Base-by-base conservation (phyloP, 1,140 invertebrate genomes). In the Drosophila kanapiae region DNA sequence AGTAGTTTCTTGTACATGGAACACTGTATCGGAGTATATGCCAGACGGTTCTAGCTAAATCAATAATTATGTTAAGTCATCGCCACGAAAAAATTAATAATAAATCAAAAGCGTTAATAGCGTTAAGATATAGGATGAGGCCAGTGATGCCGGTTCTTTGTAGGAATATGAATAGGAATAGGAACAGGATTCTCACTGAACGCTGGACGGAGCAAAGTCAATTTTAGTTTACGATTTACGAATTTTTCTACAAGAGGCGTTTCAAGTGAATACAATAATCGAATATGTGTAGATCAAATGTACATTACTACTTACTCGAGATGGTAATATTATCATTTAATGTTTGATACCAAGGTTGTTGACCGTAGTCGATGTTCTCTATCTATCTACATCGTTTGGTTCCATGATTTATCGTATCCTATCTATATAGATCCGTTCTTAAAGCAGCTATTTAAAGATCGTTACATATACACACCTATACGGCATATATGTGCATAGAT, bases 181-280 rank as follows among this genome's bases (percentile, higher is more conserved):
- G 40, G 31, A 63, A 49, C 63, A 61, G 35, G 18, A 29, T 47
- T 47, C 18, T 72, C 48, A 69, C 65, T 68, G 38, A 42, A 47
- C 23, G 68, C 53, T 40, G 38, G 71, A 71, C 18, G 45, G 62
- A 56, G 63, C 14, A 33, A 37, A 65, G 75, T 77, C 75, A 77
- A 77, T 77, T 77, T 77, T 77, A 77, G 40, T 77, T 77, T 76
- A 76, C 61, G 54, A 45, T 69, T 82, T 60, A 59, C 80, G 70
- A 81, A 83, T 83, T 83, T 84, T 75, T 71, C 35, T 76, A 85
- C 82, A 82, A 56, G 69, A 42, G 64, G 78, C 67, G 82, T 85
- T 86, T 85, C 82, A 85, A 75, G 31, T 56, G 63, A 84, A 81
- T 81, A 85, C 82, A 84, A 84, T 84, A 86, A 84, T 76, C 62